Evolutionary conservation across 2,888 invertebrate genomes (phyloP).

Genomic region (Melieria crassipennis): DNA sequence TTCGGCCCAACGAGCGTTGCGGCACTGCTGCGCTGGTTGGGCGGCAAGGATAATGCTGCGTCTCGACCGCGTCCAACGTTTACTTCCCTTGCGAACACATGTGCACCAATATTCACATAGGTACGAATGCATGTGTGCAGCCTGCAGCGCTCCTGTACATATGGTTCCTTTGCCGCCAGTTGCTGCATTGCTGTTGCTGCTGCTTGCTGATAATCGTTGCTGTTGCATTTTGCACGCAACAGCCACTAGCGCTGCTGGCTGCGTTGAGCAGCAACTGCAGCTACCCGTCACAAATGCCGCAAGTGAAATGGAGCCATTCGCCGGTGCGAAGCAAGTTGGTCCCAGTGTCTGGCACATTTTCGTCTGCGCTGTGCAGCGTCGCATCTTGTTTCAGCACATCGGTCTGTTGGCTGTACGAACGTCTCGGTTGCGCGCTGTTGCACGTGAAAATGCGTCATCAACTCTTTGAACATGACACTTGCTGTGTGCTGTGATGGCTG

Average conservation of each 20-base stretch:
- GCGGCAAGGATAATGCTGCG: background rate
- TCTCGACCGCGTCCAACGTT: constrained; percentile 21
- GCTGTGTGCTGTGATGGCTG: background rate
- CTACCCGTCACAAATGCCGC: background rate
- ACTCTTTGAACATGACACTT: constrained; percentile 31
- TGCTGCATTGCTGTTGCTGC: too few species aligned
- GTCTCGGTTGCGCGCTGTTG: constrained; percentile 6
- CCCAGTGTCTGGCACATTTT: background rate
- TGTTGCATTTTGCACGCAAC: too few species aligned
- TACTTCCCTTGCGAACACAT: background rate
- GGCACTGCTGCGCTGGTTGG: background rate
- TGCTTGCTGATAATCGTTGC: too few species aligned
- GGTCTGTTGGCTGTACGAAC: background rate
- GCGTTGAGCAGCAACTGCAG: background rate
- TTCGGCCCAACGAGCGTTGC: background rate
- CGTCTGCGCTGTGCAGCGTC: background rate
- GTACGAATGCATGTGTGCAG: background rate
- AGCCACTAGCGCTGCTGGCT: background rate
- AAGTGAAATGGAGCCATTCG: too few species aligned
- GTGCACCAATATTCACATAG: background rate
- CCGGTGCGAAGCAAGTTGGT: too few species aligned
- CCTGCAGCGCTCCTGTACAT: too few species aligned
- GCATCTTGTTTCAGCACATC: background rate
- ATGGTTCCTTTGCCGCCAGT: too few species aligned
- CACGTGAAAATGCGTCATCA: constrained; percentile 33